Evolutionary conservation across 2,113 vertebrate species (phyloP).

Genomic region (Crotalus tigris): DNA sequence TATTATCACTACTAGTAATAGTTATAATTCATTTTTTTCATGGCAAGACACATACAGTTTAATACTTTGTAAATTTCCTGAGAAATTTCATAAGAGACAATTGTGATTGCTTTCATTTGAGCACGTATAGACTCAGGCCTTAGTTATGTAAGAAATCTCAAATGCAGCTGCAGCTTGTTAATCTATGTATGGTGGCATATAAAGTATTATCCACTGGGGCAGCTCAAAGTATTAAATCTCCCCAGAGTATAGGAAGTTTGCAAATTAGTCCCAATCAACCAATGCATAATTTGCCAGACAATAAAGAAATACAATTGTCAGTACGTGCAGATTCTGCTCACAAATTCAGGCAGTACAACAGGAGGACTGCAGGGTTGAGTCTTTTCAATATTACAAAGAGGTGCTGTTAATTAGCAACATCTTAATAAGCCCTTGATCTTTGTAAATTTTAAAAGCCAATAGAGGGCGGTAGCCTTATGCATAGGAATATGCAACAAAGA

Average conservation of each 20-base stretch:
- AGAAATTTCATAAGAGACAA: neutral
- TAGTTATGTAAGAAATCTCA: neutral
- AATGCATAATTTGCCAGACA: neutral
- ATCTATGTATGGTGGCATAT: neutral
- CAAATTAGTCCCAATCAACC: neutral
- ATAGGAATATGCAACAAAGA: neutral
- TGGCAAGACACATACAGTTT: neutral
- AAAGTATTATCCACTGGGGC: neutral
- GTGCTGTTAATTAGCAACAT: slow-evolving; percentile 6
- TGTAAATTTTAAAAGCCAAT: slow-evolving; percentile 19
- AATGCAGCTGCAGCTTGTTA: neutral
- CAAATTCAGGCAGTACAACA: neutral
- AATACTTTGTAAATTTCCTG: neutral
- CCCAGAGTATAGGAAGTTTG: neutral
- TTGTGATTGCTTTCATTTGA: neutral
- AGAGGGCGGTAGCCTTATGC: neutral
- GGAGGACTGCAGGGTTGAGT: neutral
- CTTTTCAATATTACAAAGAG: neutral
- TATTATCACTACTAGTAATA: neutral
- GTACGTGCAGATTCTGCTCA: neutral
- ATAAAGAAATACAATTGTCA: neutral
- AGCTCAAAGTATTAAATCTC: neutral
- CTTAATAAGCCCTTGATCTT: neutral
- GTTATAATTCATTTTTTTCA: neutral
- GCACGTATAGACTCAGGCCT: neutral